A percentile compares a stretch with the other conserved stretches of the same genome.
Conservation (phyloP, 2,888 invertebrate genomes). For the Andrena haemorrhoa region DNA sequence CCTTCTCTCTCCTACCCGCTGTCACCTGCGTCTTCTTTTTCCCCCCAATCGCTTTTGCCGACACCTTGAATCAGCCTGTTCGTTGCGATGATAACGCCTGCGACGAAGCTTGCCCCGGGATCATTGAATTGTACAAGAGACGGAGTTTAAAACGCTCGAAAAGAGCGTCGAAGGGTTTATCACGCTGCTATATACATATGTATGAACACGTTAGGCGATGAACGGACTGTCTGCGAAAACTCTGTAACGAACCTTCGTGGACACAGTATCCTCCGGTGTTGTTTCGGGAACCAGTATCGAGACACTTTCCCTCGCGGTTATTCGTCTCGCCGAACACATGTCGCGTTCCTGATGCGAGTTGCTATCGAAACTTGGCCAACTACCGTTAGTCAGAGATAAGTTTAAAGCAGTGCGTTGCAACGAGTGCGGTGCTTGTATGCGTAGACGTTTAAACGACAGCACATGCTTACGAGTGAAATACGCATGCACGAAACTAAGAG, state of each 20-base stretch:
- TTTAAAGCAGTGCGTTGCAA: not conserved
- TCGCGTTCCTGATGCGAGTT: not conserved
- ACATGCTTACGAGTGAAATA: not conserved
- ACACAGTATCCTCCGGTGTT: not conserved
- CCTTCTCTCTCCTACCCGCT: not conserved
- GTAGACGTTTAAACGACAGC: slow-evolving; percentile 12
- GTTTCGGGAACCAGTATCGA: not conserved
- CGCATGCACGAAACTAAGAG: not conserved
- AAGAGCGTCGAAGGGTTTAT: not conserved
- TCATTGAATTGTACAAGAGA: not conserved
- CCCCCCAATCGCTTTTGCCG: not conserved
- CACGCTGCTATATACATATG: too few species aligned
- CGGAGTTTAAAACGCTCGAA: not conserved
- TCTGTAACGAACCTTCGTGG: slow-evolving; percentile 16
- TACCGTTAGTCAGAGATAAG: slow-evolving; percentile 21
- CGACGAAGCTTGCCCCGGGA: not conserved
- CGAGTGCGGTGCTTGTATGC: not conserved
- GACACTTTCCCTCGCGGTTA: not conserved
- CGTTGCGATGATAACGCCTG: not conserved
- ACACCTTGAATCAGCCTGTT: not conserved
- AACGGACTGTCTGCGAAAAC: not conserved
- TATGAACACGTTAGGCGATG: too few species aligned
- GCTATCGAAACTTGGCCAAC: not conserved
- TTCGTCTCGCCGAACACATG: slow-evolving; percentile 7
- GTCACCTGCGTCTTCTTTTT: not conserved